phyloP scores from a whole-genome alignment of 2,113 vertebrate genomes.

The Lophius piscatorius region DNA sequence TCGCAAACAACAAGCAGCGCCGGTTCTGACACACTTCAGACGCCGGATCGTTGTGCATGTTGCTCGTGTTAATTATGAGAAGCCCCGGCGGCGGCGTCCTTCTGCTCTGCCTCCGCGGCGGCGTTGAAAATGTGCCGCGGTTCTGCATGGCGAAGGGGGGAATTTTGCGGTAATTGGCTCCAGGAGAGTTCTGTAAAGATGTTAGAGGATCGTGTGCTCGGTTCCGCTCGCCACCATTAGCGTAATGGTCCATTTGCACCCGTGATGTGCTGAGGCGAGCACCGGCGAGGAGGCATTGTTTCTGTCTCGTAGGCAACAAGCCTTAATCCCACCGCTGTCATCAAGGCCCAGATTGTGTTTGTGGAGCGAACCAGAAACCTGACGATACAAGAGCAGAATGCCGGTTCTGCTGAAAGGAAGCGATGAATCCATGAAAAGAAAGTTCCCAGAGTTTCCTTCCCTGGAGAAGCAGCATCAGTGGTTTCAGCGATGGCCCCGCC shows the following conservation, averaged over 20 bases:
- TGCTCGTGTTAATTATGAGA: slow-evolving; percentile 12
- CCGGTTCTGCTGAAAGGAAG: too few species aligned
- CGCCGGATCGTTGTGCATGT: slow-evolving; percentile 14
- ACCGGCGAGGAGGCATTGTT: slow-evolving; percentile 15
- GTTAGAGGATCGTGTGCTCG: slow-evolving; percentile 58
- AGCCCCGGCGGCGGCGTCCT: not conserved
- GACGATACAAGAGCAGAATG: too few species aligned
- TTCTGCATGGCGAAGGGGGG: slow-evolving; percentile 22
- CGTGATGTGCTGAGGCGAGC: slow-evolving; percentile 56
- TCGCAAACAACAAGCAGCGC: slow-evolving; percentile 12
- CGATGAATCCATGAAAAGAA: too few species aligned
- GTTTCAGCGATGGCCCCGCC: too few species aligned
- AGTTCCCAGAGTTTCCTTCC: too few species aligned
- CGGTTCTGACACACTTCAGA: not conserved
- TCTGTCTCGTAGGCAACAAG: slow-evolving; percentile 19
- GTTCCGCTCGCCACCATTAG: slow-evolving; percentile 53
- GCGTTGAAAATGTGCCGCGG: slow-evolving; percentile 9
- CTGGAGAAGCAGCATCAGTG: too few species aligned
- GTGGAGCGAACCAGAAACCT: not conserved
- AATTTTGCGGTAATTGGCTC: slow-evolving; percentile 61
- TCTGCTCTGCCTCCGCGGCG: slow-evolving; percentile 12
- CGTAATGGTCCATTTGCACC: slow-evolving; percentile 58
- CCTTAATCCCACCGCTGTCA: slow-evolving; percentile 21
- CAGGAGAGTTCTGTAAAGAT: slow-evolving; percentile 52
- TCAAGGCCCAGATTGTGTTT: slow-evolving; percentile 1